Evolutionary conservation across 2,797 vertebrate species (phyloP).

Genomic region (Botia kubotai): DNA sequence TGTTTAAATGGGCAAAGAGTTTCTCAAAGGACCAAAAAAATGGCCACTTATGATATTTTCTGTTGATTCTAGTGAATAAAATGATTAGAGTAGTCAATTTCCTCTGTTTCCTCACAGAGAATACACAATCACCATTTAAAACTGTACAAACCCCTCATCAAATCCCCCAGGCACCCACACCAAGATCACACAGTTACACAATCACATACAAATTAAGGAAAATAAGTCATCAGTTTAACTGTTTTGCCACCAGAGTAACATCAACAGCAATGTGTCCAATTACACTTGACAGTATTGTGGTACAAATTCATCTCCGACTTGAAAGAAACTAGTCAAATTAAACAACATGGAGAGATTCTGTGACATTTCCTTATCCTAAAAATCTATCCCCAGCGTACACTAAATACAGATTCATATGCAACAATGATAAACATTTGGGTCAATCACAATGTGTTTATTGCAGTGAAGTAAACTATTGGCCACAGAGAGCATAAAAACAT

Average conservation of each 20-base stretch:
- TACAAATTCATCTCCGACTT: not conserved
- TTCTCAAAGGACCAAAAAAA: slow-evolving; percentile 49
- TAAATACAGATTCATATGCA: too few species aligned
- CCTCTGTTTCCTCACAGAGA: slow-evolving; percentile 15
- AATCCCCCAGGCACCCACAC: not conserved
- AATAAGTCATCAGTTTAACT: not conserved
- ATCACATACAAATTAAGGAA: too few species aligned
- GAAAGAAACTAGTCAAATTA: not conserved
- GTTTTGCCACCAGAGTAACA: not conserved
- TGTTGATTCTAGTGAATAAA: slow-evolving; percentile 50
- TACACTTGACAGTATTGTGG: not conserved
- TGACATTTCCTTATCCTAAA: not conserved
- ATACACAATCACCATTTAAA: slow-evolving; percentile 24
- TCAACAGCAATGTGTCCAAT: not conserved
- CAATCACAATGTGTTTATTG: too few species aligned
- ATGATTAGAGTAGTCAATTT: slow-evolving; percentile 14
- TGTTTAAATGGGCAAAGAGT: slow-evolving; percentile 22
- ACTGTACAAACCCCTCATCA: not conserved
- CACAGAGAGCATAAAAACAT: too few species aligned
- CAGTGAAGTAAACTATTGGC: too few species aligned
- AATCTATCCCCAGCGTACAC: not conserved
- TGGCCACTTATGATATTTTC: slow-evolving; percentile 23
- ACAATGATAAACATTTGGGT: too few species aligned
- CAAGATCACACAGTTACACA: slow-evolving; percentile 32
- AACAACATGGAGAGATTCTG: not conserved